Base-by-base conservation (phyloP, 30 jellyfish, hydroid and myxozoan species). In the Hydractinia echinata region DNA sequence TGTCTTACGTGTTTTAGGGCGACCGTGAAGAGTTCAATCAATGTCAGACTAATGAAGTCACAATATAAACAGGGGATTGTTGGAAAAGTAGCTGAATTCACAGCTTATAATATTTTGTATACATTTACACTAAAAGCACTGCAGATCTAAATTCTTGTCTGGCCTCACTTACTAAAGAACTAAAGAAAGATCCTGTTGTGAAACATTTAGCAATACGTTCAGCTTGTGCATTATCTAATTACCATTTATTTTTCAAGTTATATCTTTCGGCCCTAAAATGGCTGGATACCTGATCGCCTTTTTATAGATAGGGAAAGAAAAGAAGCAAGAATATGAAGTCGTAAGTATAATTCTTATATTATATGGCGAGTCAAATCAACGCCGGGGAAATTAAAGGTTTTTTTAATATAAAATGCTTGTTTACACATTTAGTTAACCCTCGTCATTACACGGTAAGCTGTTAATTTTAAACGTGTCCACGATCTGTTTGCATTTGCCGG, bases 11-110 rank as follows among this genome's bases (percentile, higher is more conserved):
- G 5, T 80, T 78, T 14, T 72, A 94, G 99, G 96, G 96, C 53
- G 99, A 95, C 76, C 77, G 99, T 69, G 99, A 89, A 62, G 99
- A 95, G 86, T 95, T 95, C 94, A 95, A 95, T 79, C 99, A 95
- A 69, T 95, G 99, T 73, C 99, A 95, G 77, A 95, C 97, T 6
- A 83, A 95, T 95, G 54, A 86, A 84, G 73, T 80, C 94, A 10
- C 89, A 87, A 53, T 95, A 89, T 79, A 81, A 53, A 18, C 95
- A 95, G 79, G 99, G 98, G 48, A 80, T 72, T 49, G 68, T 60
- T 8, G 99, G 99, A 6, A 89, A 89, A 55, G 92, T 82, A 11
- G 97, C 92, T 44, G 99, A 95, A 67, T 95, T 95, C 77, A 89
- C 95, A 51, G 99, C 97, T 5, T 95, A 95, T 88, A 95, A 84